A percentile compares a stretch with the other conserved stretches of the same genome.
Conservation (phyloP, 2,888 invertebrate genomes). For the Tetragonisca angustula region DNA sequence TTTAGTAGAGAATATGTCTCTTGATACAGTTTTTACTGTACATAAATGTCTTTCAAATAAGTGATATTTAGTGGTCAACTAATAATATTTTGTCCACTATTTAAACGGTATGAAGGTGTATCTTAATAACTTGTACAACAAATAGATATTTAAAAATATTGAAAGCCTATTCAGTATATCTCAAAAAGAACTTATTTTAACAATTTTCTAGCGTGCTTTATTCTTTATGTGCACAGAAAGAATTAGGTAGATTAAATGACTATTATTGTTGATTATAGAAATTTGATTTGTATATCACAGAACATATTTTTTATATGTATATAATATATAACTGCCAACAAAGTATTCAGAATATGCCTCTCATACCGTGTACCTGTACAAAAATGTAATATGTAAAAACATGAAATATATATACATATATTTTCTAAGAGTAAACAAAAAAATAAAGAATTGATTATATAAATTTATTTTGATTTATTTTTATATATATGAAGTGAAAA, state of each 20-base stretch:
- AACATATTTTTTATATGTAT: slow-evolving; percentile 69
- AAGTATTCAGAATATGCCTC: slow-evolving; percentile 61
- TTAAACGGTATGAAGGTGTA: slow-evolving; percentile 40
- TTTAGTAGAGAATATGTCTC: slow-evolving; percentile 24
- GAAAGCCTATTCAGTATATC: slow-evolving; percentile 27
- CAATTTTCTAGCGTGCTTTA: slow-evolving; percentile 24
- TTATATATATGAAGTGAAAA: slow-evolving; percentile 47
- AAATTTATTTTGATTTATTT: slow-evolving; percentile 74
- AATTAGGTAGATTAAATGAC: slow-evolving; percentile 9
- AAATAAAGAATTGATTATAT: slow-evolving; percentile 63
- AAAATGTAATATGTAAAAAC: slow-evolving; percentile 55
- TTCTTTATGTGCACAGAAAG: slow-evolving; percentile 11
- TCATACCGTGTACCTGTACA: slow-evolving; percentile 67
- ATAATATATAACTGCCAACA: slow-evolving; percentile 66
- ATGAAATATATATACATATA: slow-evolving; percentile 67
- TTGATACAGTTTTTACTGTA: slow-evolving; percentile 47
- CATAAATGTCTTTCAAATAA: slow-evolving; percentile 59
- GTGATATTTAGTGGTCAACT: slow-evolving; percentile 49
- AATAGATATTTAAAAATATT: slow-evolving; percentile 19
- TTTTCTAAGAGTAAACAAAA: slow-evolving; percentile 69
- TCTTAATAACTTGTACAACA: slow-evolving; percentile 20
- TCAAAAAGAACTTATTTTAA: slow-evolving; percentile 20
- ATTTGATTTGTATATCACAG: slow-evolving; percentile 35
- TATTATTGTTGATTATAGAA: slow-evolving; percentile 23
- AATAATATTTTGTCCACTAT: slow-evolving; percentile 36